Evolutionary conservation across 2,113 vertebrate species (phyloP), one percentile per base, ranked within the genome.

Genomic region (Peucedramus taeniatus): DNA sequence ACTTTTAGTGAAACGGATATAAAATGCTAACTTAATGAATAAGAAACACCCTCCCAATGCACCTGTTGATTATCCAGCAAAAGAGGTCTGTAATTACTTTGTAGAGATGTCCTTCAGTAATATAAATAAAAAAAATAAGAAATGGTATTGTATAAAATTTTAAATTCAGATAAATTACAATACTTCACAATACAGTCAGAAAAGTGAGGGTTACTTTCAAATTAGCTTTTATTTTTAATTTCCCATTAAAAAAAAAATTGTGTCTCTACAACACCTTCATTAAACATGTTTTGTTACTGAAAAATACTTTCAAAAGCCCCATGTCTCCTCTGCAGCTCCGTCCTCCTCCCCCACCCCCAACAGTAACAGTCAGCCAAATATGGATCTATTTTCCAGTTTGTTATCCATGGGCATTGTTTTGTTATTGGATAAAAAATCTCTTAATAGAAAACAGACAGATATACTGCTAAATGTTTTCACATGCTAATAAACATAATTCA

Each of bases 401-500:
- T 71, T 95, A 79, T 92, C 66, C 70, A 45, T 75, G 74, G 65
- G 47, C 45, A 72, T 61, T 84, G 89, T 96, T 94, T 89, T 84
- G 39, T 80, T 94, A 42, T 53, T 88, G 26, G 89, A 77, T 90
- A 87, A 18, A 89, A 89, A 70, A 90, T 50, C 50, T 51, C 24
- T 97, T 97, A 96, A 96, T 86, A 91, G 40, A 76, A 96, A 97
- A 53, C 91, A 96, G 93, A 90, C 27, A 71, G 47, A 82, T 89
- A 79, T 54, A 81, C 64, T 83, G 35, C 64, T 86, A 85, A 93
- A 92, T 74, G 27, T 94, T 90, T 93, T 94, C 92, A 88, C 51
- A 85, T 89, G 59, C n/a, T 93, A 94, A 96, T 80, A 95, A 91
- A 81, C 80, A 83, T 84, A 89, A 86, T 87, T 89, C 64, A 93